These are phyloP conservation scores for Ailuropoda melanoleuca DNA, from an alignment of 2,113 vertebrate species.

Conservation along the genomic window DNA sequence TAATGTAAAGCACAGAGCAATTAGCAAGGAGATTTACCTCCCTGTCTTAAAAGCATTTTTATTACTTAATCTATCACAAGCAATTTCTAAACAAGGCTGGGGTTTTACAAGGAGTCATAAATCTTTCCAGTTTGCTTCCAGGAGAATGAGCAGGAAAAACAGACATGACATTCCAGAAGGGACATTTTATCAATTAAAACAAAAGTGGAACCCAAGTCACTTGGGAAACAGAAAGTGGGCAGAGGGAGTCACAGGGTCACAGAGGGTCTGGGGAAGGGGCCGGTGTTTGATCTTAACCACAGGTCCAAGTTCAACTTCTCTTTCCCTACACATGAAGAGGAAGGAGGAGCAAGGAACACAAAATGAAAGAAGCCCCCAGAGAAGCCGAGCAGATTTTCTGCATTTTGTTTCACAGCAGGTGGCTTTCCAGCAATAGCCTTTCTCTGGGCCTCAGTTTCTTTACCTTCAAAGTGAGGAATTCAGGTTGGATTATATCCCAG, in stretches of 20 bases:
- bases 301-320: background rate
- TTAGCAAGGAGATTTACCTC: constrained; percentile 86
- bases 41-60: constrained; percentile 88
- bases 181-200: constrained; percentile 76
- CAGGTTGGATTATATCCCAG: background rate
- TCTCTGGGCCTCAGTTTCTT: constrained; percentile 11
- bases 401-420: background rate
- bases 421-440: background rate
- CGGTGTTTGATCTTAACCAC: background rate
- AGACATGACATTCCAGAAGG: constrained; percentile 75
- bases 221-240: background rate
- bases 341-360: background rate
- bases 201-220: background rate
- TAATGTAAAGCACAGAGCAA: constrained; percentile 84
- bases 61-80: constrained; percentile 88
- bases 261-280: background rate
- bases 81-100: constrained; percentile 87
- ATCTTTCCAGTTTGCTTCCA: constrained; percentile 80
- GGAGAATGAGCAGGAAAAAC: constrained; percentile 70
- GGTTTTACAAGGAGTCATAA: constrained; percentile 82
- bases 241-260: background rate
- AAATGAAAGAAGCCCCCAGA: background rate
- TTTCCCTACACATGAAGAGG: background rate
- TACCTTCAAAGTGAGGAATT: background rate
- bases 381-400: background rate